These are phyloP conservation scores for Spilogale gracilis DNA, from an alignment of 2,113 vertebrate species.

Conservation along the genomic window DNA sequence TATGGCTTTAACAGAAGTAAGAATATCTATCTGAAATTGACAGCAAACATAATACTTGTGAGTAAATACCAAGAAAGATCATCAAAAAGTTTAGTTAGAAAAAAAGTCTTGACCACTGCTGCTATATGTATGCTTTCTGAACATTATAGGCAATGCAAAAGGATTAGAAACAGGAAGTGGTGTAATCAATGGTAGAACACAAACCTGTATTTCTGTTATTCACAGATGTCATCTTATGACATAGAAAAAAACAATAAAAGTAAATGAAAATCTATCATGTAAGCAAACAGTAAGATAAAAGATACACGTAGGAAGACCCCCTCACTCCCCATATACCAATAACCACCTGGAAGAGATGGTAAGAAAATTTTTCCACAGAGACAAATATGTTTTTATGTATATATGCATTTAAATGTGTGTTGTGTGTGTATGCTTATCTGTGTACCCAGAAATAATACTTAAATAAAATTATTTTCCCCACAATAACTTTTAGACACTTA, in stretches of 20 bases:
- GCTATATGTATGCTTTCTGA: neutral
- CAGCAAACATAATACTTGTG: neutral
- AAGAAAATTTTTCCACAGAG: neutral
- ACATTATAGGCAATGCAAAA: neutral
- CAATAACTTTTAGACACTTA: neutral
- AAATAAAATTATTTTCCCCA: constrained; percentile 1
- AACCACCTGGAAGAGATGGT: neutral
- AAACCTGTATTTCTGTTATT: neutral
- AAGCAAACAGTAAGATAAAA: neutral
- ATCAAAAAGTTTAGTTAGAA: neutral
- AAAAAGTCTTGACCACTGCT: neutral
- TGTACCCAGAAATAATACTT: neutral
- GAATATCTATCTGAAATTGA: neutral
- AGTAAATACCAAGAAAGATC: neutral
- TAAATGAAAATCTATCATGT: constrained; percentile 14
- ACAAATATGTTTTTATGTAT: neutral
- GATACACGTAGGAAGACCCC: neutral
- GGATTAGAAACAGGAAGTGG: neutral
- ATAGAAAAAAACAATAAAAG: constrained; percentile 21
- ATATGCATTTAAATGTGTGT: neutral
- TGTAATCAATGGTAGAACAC: neutral
- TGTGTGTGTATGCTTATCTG: neutral
- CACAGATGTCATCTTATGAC: neutral
- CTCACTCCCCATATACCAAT: neutral
- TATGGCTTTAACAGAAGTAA: neutral